A percentile compares a stretch with the other conserved stretches of the same genome.
Conservation (phyloP, 1,140 invertebrate genomes). For the Drosophila triauraria region DNA sequence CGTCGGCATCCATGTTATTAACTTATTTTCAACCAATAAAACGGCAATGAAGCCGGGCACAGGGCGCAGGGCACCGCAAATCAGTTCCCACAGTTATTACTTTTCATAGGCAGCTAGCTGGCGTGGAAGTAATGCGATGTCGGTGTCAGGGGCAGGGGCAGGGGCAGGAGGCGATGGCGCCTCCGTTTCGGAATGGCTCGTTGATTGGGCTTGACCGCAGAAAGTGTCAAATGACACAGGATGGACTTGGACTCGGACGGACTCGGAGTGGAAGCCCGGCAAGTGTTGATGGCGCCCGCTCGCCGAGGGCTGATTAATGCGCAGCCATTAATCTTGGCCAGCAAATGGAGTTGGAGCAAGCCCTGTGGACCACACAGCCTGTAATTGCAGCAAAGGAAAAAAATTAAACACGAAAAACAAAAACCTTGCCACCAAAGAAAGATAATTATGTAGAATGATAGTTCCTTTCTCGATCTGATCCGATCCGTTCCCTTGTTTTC, state of each 20-base stretch:
- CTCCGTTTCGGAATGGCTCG: constrained; percentile 66
- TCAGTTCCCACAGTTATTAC: constrained; percentile 84
- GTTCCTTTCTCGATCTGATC: constrained; percentile 65
- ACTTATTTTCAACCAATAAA: constrained; percentile 84
- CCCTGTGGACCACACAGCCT: constrained; percentile 30
- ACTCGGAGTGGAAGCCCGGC: constrained; percentile 49
- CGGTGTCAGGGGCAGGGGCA: constrained; percentile 19
- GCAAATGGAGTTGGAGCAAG: constrained; percentile 45
- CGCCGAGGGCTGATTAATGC: constrained; percentile 63
- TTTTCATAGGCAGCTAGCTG: constrained; percentile 78
- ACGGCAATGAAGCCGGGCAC: constrained; percentile 69
- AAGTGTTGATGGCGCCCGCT: constrained; percentile 74
- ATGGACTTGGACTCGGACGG: neutral
- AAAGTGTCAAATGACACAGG: constrained; percentile 76
- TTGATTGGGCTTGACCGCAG: constrained; percentile 69
- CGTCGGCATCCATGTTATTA: constrained; percentile 78
- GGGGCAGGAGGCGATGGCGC: constrained; percentile 56
- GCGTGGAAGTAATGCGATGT: constrained; percentile 79
- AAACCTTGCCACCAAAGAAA: constrained; percentile 56
- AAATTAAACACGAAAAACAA: constrained; percentile 24
- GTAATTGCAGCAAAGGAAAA: constrained; percentile 33
- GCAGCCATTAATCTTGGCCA: constrained; percentile 67
- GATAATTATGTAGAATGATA: constrained; percentile 82
- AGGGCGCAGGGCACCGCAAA: constrained; percentile 34
- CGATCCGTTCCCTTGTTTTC: constrained; percentile 40